Evolutionary conservation across 2,888 invertebrate species (phyloP).

Genomic region (Unio delphinus): DNA sequence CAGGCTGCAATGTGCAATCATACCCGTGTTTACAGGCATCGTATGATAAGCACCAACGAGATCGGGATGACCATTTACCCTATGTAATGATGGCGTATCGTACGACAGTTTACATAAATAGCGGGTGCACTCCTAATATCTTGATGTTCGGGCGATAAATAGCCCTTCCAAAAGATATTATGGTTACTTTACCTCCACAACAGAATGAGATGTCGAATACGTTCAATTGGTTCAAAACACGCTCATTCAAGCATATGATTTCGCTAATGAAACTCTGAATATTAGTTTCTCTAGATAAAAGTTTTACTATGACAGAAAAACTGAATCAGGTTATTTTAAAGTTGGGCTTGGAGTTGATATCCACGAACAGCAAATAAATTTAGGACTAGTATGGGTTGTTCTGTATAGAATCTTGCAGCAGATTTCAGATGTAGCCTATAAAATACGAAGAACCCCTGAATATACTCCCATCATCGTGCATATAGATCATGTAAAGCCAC

Average conservation of each 20-base stretch:
- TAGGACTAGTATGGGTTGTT: conserved; percentile 11
- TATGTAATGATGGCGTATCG: conserved; percentile 20
- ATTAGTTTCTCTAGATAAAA: conserved; percentile 6
- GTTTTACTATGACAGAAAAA: conserved; percentile 3
- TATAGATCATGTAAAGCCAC: conserved; percentile 13
- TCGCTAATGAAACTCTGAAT: no score
- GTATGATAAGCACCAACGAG: conserved; percentile 9
- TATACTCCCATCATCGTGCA: conserved; percentile 1
- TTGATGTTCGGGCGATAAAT: neutral
- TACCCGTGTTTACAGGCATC: no score
- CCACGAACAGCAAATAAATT: conserved; percentile 5
- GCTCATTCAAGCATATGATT: conserved; percentile 3
- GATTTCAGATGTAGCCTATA: conserved; percentile 5
- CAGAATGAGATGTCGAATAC: neutral
- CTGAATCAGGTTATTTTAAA: conserved; percentile 7
- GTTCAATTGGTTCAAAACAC: conserved; percentile 8
- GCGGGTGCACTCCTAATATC: conserved; percentile 10
- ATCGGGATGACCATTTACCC: conserved; percentile 24
- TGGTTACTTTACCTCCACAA: neutral
- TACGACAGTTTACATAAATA: conserved; percentile 14
- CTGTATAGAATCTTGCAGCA: neutral
- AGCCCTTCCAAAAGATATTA: conserved; percentile 22
- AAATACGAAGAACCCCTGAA: conserved; percentile 6
- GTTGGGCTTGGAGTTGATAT: conserved; percentile 12
- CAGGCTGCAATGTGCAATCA: no score